Conservation (phyloP, 2,797 vertebrate genomes). For the Cryptoblepharus egeriae region DNA sequence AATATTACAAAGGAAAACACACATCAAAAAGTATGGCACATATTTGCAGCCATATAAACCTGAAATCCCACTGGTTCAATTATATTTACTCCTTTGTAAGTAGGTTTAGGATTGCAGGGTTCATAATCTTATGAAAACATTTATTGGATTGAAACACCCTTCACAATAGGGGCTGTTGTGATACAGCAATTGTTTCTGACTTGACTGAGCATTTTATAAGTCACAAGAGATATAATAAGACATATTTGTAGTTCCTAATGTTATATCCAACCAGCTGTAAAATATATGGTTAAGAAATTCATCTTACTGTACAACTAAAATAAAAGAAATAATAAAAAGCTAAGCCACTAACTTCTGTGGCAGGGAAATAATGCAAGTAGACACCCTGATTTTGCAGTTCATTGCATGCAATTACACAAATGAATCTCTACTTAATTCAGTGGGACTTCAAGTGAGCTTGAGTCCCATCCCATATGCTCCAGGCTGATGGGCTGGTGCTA, state of each 20-base stretch:
- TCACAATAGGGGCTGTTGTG: conserved; percentile 29
- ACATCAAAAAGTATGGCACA: neutral
- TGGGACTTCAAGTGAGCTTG: conserved; percentile 27
- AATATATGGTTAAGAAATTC: neutral
- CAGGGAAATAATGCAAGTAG: conserved; percentile 25
- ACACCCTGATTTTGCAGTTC: conserved; percentile 39
- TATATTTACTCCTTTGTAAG: neutral
- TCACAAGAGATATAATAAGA: conserved; percentile 54
- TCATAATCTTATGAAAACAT: neutral
- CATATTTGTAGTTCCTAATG: conserved; percentile 12
- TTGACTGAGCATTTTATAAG: conserved; percentile 35
- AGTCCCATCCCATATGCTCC: conserved; percentile 13
- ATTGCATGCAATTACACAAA: conserved; percentile 16
- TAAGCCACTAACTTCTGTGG: neutral
- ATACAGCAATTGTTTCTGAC: conserved; percentile 15
- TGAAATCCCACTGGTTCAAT: neutral
- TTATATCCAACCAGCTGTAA: conserved; percentile 25
- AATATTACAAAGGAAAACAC: neutral
- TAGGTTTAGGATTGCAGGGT: neutral
- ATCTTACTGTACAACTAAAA: too few species aligned
- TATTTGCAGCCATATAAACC: neutral
- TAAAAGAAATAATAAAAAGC: neutral
- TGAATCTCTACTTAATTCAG: conserved; percentile 37
- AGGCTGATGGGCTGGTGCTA: conserved; percentile 3
- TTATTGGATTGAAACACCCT: conserved; percentile 39